Evolutionary conservation across 2,113 vertebrate species (phyloP), one percentile per base, ranked within the genome.

Genomic region (Marcusenius ussheri): DNA sequence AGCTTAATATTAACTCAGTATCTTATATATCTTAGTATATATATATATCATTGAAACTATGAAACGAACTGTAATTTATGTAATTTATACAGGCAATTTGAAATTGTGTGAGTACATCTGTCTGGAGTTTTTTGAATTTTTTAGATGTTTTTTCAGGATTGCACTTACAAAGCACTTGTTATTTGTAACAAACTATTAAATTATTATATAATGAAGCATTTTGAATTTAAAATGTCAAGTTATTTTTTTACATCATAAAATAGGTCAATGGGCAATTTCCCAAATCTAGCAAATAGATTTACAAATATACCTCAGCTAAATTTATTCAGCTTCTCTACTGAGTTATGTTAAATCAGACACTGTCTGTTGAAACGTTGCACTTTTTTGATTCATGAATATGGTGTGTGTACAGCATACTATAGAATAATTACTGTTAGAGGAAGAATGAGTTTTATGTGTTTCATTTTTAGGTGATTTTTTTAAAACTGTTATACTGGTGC

Each of bases 321-420:
- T 42, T 39, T 83, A 56, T 89, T 51, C 56, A 45, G 15, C 21
- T 4, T 88, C 19, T 45, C 31, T 66, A 66, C 42, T 35, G 85
- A 87, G 53, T 27, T 35, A 39, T 56, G 35, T 87, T 35, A 53
- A 35, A 56, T 39, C 70, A 77, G 89, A n/a, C 87, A 62, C 74
- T 92, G 58, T 58, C 88, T 90, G 70, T 94, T 90, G 91, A 93
- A 91, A 83, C 19, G 3, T 31, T 95, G 95, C 95, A 96, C 95
- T 95, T 95, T 96, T 87, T 93, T 92, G 83, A 91, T 51, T 94
- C 10, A 84, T 7, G 13, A 56, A 35, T 31, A 46, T 35, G n/a
- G 27, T 56, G 51, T 89, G 88, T 6, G 45, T 47, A 42, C 5
- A 2, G 74, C 35, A 80, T 2, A 42, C 74, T 39, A 15, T 80